Evolutionary conservation across 2,113 vertebrate genomes (phyloP), one percentile per base, ranked within the genome.

Genomic region (Phylloscopus trochiloides): DNA sequence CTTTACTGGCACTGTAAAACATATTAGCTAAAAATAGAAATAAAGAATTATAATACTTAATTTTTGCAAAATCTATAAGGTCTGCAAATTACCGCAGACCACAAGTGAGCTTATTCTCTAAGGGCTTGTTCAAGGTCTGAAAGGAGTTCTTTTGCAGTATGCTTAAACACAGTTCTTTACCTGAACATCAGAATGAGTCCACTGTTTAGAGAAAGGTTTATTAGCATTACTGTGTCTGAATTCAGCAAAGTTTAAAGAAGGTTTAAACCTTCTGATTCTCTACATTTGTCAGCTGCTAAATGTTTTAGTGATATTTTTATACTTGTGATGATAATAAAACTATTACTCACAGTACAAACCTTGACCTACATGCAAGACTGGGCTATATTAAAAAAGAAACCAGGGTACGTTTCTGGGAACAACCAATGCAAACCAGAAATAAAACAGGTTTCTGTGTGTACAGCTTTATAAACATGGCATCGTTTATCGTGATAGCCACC

Each of bases 321-420:
- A 66, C 73, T 73, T 57, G 59, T 94, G 76, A 95, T 96, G 83
- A 96, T 97, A 97, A 93, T 97, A 88, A 96, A 97, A 94, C 94
- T 65, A 88, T 71, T 96, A 92, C 70, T 83, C 48, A 42, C 61
- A 94, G 82, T 57, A 50, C 73, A 97, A 91, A 86, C 77, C 94
- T 94, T 96, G 97, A 96, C 96, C 94, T 95, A 96, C 78, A 94
- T 96, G 91, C 82, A 88, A 83, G 91, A 94, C 50, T 55, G 36
- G 12, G 32, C 78, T 93, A 86, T 79, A 86, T 73, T 66, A 68
- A 85, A 81, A 93, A 92, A 79, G 57, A 96, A 96, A 67, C 47
- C 2, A 9, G 73, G 43, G 32, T 94, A 75, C 9, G 45, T 96
- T 97, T 97, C 95, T 96, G 92, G 92, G 90, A 97, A 79, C 84